A percentile compares a stretch with the other conserved stretches of the same genome.
Evolutionary conservation across 2,797 vertebrate species (phyloP).

Genomic region (Myotis pilosus): DNA sequence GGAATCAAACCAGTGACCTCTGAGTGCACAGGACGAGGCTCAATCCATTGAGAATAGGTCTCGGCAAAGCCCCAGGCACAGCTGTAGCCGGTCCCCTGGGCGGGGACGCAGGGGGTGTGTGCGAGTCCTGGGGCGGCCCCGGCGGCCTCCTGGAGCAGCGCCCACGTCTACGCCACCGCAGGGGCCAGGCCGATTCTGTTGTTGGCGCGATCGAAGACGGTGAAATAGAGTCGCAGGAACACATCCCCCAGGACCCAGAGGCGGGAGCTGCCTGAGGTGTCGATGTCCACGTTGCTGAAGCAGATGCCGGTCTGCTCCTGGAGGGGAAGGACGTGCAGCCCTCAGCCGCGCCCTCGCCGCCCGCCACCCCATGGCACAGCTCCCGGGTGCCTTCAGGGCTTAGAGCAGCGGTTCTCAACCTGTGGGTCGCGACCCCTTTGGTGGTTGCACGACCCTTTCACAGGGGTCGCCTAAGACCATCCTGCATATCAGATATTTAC

Average conservation of each 20-base stretch:
- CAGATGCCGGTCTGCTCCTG: fast-evolving
- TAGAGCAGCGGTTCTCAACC: no score
- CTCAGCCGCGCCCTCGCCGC: neutral
- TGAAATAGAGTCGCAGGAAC: conserved; percentile 72
- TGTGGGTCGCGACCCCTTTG: no score
- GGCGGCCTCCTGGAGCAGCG: neutral
- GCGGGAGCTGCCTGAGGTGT: neutral
- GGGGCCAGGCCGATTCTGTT: conserved; percentile 59
- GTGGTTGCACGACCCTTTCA: no score
- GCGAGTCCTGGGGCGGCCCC: fast-evolving
- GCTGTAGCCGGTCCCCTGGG: neutral
- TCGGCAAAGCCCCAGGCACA: neutral
- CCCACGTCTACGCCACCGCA: fast-evolving
- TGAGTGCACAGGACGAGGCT: neutral
- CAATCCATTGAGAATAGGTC: neutral
- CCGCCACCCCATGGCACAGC: no score
- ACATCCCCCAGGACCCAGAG: conserved; percentile 74
- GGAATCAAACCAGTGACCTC: neutral
- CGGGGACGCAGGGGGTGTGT: fast-evolving
- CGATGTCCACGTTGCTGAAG: neutral
- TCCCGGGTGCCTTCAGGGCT: no score
- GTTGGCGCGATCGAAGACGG: conserved; percentile 60
- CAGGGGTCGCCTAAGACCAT: no score
- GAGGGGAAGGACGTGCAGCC: neutral
- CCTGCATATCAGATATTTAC: no score